These are phyloP conservation scores for Gallinago media DNA, from an alignment of 2,113 vertebrate species.

Conservation along the genomic window DNA sequence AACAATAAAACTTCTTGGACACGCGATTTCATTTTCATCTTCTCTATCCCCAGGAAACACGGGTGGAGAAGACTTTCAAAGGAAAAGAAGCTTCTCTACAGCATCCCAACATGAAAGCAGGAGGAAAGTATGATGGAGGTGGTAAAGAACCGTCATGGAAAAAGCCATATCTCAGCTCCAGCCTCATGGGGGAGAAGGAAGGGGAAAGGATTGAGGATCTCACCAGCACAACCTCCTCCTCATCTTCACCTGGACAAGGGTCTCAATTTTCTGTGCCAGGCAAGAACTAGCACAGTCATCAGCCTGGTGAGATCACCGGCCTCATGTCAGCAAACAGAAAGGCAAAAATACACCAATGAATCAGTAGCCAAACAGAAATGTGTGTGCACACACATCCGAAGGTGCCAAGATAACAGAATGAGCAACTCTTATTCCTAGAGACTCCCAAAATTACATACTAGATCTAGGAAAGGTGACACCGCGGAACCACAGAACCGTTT, in stretches of 20 bases:
- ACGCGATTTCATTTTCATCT: background rate
- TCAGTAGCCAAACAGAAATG: background rate
- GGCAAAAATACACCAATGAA: background rate
- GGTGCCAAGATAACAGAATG: background rate
- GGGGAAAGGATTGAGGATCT: background rate
- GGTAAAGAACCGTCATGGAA: background rate
- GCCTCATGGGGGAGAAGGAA: background rate
- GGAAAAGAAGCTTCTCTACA: background rate
- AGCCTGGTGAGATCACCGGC: background rate
- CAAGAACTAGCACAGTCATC: background rate
- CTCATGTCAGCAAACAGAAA: background rate
- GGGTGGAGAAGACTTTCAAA: background rate
- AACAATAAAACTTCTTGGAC: background rate
- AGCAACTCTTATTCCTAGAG: background rate
- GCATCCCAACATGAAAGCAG: background rate
- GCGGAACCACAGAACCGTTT: background rate
- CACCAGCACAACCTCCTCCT: background rate
- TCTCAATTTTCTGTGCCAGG: background rate
- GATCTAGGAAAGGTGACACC: background rate
- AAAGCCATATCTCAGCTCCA: background rate
- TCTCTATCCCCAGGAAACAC: background rate
- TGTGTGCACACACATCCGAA: rapidly evolving
- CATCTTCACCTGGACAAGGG: background rate
- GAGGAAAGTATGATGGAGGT: rapidly evolving
- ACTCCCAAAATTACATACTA: rapidly evolving